These are phyloP conservation scores for Lordiphosa fenestrarum DNA, from an alignment of 2,888 invertebrate genomes.

Conservation along the genomic window DNA sequence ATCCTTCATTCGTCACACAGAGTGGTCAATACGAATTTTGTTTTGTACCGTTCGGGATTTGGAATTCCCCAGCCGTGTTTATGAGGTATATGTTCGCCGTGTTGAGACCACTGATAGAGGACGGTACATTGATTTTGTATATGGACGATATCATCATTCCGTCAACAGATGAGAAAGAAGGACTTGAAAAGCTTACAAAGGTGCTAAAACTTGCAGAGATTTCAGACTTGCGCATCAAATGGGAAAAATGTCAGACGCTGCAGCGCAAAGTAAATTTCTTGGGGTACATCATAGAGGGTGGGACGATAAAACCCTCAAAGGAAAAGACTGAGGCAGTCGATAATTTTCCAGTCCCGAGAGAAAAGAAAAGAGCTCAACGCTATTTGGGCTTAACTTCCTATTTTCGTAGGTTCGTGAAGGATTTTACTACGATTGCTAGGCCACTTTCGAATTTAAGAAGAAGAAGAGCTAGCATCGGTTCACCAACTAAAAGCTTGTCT, in stretches of 20 bases:
- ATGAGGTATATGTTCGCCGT: too few relatives aligned
- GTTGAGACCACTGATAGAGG: too few relatives aligned
- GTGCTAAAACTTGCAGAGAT: background rate
- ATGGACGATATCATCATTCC: too few relatives aligned
- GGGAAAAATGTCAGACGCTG: background rate
- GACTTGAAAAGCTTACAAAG: background rate
- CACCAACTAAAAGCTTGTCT: too few relatives aligned
- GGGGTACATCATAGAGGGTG: background rate
- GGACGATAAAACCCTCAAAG: slow-evolving; percentile 1
- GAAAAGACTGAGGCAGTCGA: slow-evolving; percentile 5
- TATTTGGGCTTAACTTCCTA: too few relatives aligned
- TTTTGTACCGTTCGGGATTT: slow-evolving; percentile 6
- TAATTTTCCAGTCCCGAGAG: slow-evolving; percentile 2
- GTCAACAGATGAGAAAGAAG: too few relatives aligned
- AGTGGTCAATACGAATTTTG: background rate
- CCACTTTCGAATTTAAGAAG: too few relatives aligned
- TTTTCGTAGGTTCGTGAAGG: too few relatives aligned
- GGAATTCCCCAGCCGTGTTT: too few relatives aligned
- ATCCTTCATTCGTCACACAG: slow-evolving; percentile 1
- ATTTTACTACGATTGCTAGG: too few relatives aligned
- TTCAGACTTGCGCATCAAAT: background rate
- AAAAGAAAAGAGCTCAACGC: too few relatives aligned
- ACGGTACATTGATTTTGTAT: background rate
- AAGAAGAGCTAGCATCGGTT: too few relatives aligned
- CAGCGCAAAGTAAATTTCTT: background rate